Percentiles rank a stretch among this genome's conserved stretches.
phyloP scores from a whole-genome alignment of 2,113 vertebrate species.

The Chaetodon trifascialis region DNA sequence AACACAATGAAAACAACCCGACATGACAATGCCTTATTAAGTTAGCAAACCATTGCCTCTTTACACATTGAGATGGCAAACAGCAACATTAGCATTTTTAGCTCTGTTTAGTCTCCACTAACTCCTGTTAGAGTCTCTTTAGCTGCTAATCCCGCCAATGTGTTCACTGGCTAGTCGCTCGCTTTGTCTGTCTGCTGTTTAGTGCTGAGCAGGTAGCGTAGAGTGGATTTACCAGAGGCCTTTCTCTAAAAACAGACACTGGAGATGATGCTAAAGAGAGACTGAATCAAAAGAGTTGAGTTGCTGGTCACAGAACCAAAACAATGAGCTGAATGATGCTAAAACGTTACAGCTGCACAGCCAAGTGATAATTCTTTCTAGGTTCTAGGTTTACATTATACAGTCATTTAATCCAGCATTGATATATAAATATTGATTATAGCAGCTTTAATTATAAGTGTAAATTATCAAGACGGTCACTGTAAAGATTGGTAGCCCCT shows the following conservation, averaged over 20 bases:
- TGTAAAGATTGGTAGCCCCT: background rate
- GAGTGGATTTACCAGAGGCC: background rate
- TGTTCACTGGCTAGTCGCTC: background rate
- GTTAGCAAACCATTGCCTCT: background rate
- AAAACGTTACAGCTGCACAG: background rate
- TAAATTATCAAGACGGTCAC: slow-evolving; percentile 12
- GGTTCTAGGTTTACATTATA: background rate
- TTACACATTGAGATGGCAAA: background rate
- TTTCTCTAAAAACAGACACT: background rate
- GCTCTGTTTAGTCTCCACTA: background rate
- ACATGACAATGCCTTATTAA: background rate
- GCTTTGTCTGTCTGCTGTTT: background rate
- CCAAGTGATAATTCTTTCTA: background rate
- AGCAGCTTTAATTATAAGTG: slow-evolving; percentile 8
- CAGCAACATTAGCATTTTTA: background rate
- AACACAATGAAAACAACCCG: background rate
- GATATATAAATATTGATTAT: background rate
- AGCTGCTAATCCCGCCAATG: background rate
- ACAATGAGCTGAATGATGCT: background rate
- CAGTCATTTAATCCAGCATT: background rate
- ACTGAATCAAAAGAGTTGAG: background rate
- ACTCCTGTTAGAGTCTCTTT: background rate
- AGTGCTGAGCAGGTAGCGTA: too few relatives aligned
- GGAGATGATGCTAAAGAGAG: background rate
- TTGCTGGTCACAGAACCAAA: background rate